These are phyloP conservation scores for Rhincodon typus DNA, from an alignment of 2,797 vertebrate genomes.

Conservation along the genomic window DNA sequence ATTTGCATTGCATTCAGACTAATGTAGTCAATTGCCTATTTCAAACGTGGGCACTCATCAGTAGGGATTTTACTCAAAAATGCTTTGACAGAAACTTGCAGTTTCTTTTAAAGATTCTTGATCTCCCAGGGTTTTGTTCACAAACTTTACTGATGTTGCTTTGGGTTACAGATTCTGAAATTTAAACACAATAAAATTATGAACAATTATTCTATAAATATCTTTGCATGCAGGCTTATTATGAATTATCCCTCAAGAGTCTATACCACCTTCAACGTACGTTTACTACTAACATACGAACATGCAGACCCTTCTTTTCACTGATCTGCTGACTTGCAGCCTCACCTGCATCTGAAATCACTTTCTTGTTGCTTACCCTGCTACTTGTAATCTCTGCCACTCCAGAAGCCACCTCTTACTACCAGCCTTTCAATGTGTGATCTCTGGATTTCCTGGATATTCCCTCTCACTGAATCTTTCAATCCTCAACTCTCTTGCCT, in stretches of 20 bases:
- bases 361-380: too few species aligned
- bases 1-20: background rate
- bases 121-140: background rate
- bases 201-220: background rate
- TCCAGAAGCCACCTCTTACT: too few species aligned
- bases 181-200: background rate
- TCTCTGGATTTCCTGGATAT: too few species aligned
- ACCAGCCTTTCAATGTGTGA: too few species aligned
- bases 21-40: background rate
- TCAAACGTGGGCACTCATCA: background rate
- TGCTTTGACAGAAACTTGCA: background rate
- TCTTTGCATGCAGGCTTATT: too few species aligned
- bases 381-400: too few species aligned
- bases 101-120: background rate
- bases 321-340: too few species aligned
- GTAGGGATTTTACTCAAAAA: background rate
- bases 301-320: background rate
- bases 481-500: too few species aligned
- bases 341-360: too few species aligned
- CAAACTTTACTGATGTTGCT: background rate
- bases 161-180: background rate
- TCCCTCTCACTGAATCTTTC: too few species aligned
- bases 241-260: background rate
- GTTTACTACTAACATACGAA: background rate
- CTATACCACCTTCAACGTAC: background rate